Evolutionary conservation across 2,113 vertebrate genomes (phyloP).

Genomic region (Prinia subflava): DNA sequence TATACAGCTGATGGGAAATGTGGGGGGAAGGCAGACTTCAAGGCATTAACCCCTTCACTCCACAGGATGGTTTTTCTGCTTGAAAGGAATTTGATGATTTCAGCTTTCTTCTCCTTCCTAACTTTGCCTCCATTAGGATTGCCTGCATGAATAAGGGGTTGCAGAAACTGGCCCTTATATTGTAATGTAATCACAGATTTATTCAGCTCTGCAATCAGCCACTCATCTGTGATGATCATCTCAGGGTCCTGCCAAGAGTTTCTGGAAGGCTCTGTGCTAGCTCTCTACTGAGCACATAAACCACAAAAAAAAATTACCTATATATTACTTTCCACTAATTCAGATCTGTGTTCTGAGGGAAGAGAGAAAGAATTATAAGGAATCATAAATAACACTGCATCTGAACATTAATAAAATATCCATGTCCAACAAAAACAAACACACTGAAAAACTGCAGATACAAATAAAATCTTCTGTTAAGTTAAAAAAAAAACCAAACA

Average conservation of each 20-base stretch:
- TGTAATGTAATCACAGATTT: slow-evolving; percentile 63
- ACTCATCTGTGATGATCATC: slow-evolving; percentile 31
- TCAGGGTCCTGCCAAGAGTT: slow-evolving; percentile 45
- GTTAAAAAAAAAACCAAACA: not conserved
- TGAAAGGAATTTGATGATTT: slow-evolving; percentile 56
- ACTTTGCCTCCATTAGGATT: slow-evolving; percentile 6
- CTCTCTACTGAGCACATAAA: not conserved
- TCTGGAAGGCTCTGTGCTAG: slow-evolving; percentile 20
- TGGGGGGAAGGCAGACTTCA: not conserved
- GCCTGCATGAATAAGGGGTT: slow-evolving; percentile 3
- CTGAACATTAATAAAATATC: not conserved
- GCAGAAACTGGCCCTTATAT: slow-evolving; percentile 26
- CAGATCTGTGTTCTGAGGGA: not conserved
- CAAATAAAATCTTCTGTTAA: not conserved
- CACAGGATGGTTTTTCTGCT: slow-evolving; percentile 9
- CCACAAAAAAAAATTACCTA: not conserved
- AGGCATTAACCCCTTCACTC: slow-evolving; percentile 62
- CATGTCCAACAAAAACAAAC: not conserved
- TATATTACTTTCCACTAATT: not conserved
- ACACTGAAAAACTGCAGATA: not conserved
- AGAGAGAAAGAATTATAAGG: not conserved
- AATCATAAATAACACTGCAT: not conserved
- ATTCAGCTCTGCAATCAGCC: slow-evolving; percentile 60
- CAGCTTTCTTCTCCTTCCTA: slow-evolving; percentile 7
- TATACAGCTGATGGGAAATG: slow-evolving; percentile 22